phyloP scores from a whole-genome alignment of 2,113 vertebrate genomes.

The Morphnarchus princeps region DNA sequence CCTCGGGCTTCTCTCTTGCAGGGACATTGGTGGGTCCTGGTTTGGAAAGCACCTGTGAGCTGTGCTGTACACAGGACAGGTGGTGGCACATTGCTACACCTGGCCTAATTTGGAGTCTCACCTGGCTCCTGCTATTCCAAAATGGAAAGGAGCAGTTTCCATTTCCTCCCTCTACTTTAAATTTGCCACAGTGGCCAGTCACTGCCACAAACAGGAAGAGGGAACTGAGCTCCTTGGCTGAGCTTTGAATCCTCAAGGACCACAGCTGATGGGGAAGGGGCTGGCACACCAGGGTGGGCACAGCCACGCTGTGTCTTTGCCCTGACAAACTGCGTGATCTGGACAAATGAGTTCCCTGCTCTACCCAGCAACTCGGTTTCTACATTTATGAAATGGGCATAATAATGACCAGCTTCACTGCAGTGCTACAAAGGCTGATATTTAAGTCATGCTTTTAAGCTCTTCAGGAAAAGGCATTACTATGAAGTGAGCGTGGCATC shows the following conservation, averaged over 20 bases:
- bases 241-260: background rate
- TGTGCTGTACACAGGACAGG: background rate
- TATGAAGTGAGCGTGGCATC: background rate
- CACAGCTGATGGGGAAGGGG: background rate
- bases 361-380: background rate
- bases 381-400: background rate
- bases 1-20: rapidly evolving
- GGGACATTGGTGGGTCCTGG: background rate
- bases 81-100: background rate
- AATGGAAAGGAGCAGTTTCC: background rate
- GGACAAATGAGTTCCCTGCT: background rate
- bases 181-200: background rate
- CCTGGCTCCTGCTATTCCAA: background rate
- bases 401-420: background rate
- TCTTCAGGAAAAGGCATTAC: background rate
- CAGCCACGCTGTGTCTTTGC: background rate
- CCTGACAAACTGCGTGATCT: background rate
- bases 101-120: background rate
- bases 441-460: background rate
- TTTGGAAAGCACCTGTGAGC: background rate
- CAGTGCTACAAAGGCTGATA: background rate
- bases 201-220: background rate
- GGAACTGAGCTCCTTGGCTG: background rate
- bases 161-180: background rate
- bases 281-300: background rate